Evolutionary conservation across 2,797 vertebrate genomes (phyloP).

Genomic region (Spatula clypeata): DNA sequence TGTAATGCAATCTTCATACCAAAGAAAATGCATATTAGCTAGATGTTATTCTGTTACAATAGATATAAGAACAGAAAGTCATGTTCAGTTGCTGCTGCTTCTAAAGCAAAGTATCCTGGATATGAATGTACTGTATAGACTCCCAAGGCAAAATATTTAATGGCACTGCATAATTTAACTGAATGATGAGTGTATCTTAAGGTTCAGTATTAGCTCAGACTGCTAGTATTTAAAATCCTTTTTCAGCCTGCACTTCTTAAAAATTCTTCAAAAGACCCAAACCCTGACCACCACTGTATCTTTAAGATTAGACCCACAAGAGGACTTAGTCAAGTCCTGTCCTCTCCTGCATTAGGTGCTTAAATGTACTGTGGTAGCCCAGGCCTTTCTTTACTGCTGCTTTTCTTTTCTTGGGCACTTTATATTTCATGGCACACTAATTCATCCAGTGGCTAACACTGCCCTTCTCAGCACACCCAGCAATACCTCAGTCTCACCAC

Average conservation of each 20-base stretch:
- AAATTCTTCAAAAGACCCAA: background rate
- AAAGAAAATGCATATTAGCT: background rate
- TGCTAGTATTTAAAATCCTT: background rate
- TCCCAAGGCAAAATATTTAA: constrained; percentile 8
- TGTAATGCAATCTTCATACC: background rate
- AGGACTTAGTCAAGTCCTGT: background rate
- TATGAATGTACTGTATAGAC: background rate
- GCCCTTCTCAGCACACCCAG: background rate
- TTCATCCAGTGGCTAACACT: background rate
- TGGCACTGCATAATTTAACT: background rate
- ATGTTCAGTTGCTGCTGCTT: background rate
- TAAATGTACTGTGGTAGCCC: background rate
- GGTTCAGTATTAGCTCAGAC: background rate
- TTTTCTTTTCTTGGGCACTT: background rate
- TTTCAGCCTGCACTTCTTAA: background rate
- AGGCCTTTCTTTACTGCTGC: background rate
- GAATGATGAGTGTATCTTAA: background rate
- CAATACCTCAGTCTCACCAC: background rate
- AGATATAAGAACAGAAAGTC: background rate
- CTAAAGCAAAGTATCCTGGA: background rate
- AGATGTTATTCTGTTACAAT: background rate
- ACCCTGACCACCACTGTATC: background rate
- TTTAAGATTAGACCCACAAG: background rate
- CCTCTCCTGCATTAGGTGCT: background rate
- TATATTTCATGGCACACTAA: background rate